Evolutionary conservation across 2,888 invertebrate genomes (phyloP).

Genomic region (Epicampocera succincta): DNA sequence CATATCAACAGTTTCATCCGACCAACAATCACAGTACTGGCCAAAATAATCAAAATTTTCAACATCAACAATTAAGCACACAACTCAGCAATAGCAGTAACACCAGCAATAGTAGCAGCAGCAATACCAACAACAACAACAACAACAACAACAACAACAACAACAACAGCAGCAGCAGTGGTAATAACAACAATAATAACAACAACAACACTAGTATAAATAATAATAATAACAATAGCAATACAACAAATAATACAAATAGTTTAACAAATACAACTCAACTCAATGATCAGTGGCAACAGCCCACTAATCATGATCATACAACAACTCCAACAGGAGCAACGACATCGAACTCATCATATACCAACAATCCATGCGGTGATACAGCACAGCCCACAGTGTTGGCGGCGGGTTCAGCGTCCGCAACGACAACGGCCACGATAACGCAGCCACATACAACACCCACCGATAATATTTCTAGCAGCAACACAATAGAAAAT

Average conservation of each 20-base stretch:
- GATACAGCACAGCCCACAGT: conserved; percentile 60
- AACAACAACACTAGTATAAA: conserved; percentile 70
- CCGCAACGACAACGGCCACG: conserved; percentile 34
- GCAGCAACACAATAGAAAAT: conserved; percentile 55
- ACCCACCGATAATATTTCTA: conserved; percentile 59
- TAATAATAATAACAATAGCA: conserved; percentile 22
- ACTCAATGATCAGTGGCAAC: conserved; percentile 70
- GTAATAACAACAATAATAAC: conserved; percentile 68
- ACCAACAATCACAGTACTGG: conserved; percentile 34
- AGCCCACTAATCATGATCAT: conserved; percentile 73
- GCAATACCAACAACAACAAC: conserved; percentile 61
- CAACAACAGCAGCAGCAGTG: conserved; percentile 72
- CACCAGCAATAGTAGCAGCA: conserved; percentile 66
- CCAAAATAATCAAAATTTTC: conserved; percentile 72
- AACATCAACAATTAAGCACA: conserved; percentile 70
- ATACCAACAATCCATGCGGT: conserved; percentile 34
- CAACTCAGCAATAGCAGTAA: conserved; percentile 69
- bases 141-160: no score
- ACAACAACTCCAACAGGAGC: conserved; percentile 33
- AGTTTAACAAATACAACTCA: conserved; percentile 54
- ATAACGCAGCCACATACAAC: conserved; percentile 49
- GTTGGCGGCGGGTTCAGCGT: conserved; percentile 58
- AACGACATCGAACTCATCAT: conserved; percentile 13
- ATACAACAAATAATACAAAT: conserved; percentile 39
- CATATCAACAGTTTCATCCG: conserved; percentile 70